Evolutionary conservation across 92 coral and sea anemone species (phyloP), one percentile per base, ranked within the genome.

Genomic region (Phenganax stokvisi): DNA sequence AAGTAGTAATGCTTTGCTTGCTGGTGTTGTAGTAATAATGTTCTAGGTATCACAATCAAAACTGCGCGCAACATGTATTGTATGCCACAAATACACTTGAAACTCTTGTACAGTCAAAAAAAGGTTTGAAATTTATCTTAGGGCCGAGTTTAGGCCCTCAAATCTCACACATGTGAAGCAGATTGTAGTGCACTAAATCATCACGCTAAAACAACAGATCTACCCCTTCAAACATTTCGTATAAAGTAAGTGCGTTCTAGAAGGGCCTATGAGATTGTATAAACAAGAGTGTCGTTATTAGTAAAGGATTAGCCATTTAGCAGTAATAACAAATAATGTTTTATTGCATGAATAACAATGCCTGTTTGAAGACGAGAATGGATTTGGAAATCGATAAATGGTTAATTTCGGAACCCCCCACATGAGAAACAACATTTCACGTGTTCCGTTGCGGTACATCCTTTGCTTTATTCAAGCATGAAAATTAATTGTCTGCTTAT

Each of bases 271-370:
- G 69, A 56, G 61, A 63, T 64, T 63, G 83, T 79, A 79, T 63
- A 79, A 61, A 79, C 83, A 79, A 64, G 56, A 60, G 83, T 51
- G 83, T 79, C 83, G 73, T 79, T 79, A 64, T 79, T 79, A 63
- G 83, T 79, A 52, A 64, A 79, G 83, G 83, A 79, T 79, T 79
- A 79, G 62, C 83, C 56, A 79, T 79, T 79, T 64, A 79, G 83
- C 62, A 79, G 74, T 63, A 79, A 79, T 79, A 79, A 79, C 83
- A 79, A 79, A 79, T 79, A 79, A 79, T 63, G 83, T 63, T 65
- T 79, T 79, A 79, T 79, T 79, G 83, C 83, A 79, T 79, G 74
- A 79, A 79, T 79, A 79, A 79, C 83, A 79, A 79, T 63, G 51
- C 61, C 74, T 64, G 83, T 44, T 79, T 58, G 70, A 25, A 60